Conservation (phyloP, 2,113 vertebrate genomes). For the Rhynchopsitta pachyrhyncha region DNA sequence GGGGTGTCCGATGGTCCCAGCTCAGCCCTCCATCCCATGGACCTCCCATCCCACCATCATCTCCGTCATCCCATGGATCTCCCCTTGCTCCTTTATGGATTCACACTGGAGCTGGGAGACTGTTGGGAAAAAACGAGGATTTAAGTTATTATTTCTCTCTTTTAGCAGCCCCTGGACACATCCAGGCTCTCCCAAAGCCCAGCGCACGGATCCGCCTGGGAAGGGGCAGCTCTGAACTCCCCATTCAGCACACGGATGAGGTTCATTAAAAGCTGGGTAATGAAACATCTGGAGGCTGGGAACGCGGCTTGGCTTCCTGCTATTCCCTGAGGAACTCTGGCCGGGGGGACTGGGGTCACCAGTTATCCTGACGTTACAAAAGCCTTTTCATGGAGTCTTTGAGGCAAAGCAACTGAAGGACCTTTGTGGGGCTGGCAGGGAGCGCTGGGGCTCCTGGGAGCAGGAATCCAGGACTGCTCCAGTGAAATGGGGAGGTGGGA, state of each 20-base stretch:
- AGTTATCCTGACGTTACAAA: not conserved
- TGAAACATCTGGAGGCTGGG: slow-evolving; percentile 34
- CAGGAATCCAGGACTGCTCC: not conserved
- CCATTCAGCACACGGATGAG: not conserved
- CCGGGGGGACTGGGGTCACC: slow-evolving; percentile 10
- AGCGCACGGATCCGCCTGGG: not conserved
- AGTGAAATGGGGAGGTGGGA: not conserved
- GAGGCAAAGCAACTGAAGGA: slow-evolving; percentile 21
- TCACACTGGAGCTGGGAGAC: not conserved
- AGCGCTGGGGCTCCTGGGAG: not conserved
- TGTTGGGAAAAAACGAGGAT: rapidly evolving
- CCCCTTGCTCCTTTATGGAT: not conserved
- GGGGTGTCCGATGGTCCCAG: not conserved
- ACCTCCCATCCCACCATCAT: too few relatives aligned
- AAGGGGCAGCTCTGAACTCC: not conserved
- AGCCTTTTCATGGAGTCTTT: slow-evolving; percentile 43
- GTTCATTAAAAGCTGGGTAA: slow-evolving; percentile 18
- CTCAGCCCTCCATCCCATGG: too few relatives aligned
- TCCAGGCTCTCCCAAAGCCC: not conserved
- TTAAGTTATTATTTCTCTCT: not conserved
- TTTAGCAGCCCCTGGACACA: not conserved
- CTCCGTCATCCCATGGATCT: not conserved
- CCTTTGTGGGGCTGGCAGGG: slow-evolving; percentile 21
- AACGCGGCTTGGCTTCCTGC: not conserved
- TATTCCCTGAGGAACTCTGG: slow-evolving; percentile 5